Conservation (phyloP, 2,797 vertebrate genomes). For the Moxostoma hubbsi region DNA sequence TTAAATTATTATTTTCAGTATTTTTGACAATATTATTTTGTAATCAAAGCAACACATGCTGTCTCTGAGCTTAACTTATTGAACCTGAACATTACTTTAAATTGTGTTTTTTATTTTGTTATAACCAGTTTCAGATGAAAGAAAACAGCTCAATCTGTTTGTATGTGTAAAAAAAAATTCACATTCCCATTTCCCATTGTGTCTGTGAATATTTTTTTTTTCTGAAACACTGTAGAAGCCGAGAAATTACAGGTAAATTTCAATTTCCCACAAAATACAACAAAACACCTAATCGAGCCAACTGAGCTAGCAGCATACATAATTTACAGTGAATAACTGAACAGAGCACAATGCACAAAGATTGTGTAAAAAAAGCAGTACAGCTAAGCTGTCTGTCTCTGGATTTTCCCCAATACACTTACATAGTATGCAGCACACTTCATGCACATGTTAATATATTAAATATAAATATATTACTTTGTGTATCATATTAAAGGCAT, state of each 20-base stretch:
- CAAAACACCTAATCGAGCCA: conserved; percentile 32
- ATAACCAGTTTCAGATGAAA: neutral
- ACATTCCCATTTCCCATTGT: conserved; percentile 5
- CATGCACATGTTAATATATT: no score
- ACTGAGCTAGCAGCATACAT: conserved; percentile 20
- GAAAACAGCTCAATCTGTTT: conserved; percentile 1
- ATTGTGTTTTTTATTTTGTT: neutral
- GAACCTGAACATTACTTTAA: no score
- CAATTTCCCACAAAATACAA: conserved; percentile 34
- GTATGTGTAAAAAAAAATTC: neutral
- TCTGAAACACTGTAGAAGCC: conserved; percentile 11
- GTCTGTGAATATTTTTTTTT: neutral
- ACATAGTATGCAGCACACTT: neutral
- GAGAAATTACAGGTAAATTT: conserved; percentile 18
- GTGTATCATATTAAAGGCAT: conserved; percentile 55
- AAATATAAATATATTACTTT: no score
- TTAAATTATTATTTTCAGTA: no score
- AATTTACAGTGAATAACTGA: conserved; percentile 44
- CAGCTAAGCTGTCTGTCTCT: conserved; percentile 19
- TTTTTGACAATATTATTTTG: no score
- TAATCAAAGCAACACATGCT: no score
- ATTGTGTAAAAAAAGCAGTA: conserved; percentile 3
- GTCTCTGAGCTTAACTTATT: no score
- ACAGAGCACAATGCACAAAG: conserved; percentile 22
- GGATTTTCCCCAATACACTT: neutral